Evolutionary conservation across 2,888 invertebrate species (phyloP).

Genomic region (Trissonchulus sp.): DNA sequence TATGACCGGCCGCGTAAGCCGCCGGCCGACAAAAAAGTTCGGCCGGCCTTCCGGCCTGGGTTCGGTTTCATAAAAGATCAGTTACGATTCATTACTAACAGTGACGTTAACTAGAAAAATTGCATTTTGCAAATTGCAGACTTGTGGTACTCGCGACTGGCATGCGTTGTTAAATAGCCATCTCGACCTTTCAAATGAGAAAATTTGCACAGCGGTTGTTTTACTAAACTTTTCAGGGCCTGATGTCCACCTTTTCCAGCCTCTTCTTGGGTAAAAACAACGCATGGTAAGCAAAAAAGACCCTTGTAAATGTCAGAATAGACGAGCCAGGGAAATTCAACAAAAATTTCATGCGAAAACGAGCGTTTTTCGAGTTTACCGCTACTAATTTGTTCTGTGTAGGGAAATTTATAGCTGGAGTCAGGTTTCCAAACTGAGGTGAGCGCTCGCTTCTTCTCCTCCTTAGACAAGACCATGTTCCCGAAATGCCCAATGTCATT

Average conservation of each 20-base stretch:
- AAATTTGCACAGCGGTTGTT: not conserved
- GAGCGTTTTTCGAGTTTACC: conserved; percentile 6
- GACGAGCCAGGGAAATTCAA: not conserved
- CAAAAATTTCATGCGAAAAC: not conserved
- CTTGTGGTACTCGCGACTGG: not conserved
- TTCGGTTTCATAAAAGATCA: no score
- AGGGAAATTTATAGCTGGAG: not conserved
- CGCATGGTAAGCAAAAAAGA: conserved; percentile 9
- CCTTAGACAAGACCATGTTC: no score
- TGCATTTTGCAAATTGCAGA: not conserved
- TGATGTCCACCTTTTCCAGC: conserved; percentile 8
- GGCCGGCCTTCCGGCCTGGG: no score
- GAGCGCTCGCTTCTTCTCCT: no score
- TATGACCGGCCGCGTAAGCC: no score
- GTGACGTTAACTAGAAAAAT: not conserved
- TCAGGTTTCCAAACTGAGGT: not conserved
- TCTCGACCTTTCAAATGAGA: not conserved
- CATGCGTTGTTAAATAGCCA: conserved; percentile 18
- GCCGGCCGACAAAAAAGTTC: no score
- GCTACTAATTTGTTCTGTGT: not conserved
- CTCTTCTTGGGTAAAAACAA: not conserved
- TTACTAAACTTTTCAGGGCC: conserved; percentile 1
- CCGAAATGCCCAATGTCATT: conserved; percentile 7
- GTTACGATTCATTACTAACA: no score
- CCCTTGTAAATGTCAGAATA: not conserved